Conservation (phyloP, 1,140 invertebrate genomes). For the Drosophila littoralis region DNA sequence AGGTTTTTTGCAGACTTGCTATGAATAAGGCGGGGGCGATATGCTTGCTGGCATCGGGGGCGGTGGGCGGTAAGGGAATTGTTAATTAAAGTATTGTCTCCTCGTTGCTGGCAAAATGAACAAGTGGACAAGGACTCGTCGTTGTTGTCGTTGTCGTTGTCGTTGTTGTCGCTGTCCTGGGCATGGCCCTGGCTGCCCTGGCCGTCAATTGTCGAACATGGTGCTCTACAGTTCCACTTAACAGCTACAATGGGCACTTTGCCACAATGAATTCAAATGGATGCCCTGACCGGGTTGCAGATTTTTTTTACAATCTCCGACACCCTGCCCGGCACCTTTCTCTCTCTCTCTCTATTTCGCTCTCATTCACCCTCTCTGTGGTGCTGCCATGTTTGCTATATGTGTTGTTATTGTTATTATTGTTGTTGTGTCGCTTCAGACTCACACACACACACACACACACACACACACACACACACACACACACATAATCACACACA, state of each 20-base stretch:
- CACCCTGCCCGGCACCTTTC: neutral
- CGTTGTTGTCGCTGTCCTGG: constrained; percentile 36
- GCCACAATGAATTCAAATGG: constrained; percentile 83
- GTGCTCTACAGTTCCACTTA: constrained; percentile 83
- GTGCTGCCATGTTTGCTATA: constrained; percentile 51
- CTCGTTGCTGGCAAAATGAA: constrained; percentile 83
- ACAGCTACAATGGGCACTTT: constrained; percentile 84
- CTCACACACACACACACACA: constrained; percentile 16
- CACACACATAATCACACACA: constrained; percentile 38
- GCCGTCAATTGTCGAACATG: constrained; percentile 83
- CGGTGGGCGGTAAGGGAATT: constrained; percentile 63
- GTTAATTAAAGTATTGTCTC: constrained; percentile 84
- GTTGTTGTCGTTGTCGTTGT: constrained; percentile 11
- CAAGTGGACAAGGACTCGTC: constrained; percentile 79
- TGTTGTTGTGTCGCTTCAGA: constrained; percentile 57
- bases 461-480: constrained; percentile 31
- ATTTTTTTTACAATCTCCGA: constrained; percentile 33
- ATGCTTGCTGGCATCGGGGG: neutral
- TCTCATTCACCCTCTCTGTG: constrained; percentile 23
- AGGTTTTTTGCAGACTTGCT: constrained; percentile 58
- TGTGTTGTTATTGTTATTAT: constrained; percentile 60
- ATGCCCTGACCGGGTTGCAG: constrained; percentile 70
- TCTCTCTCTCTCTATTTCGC: constrained; percentile 17
- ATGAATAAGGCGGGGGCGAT: constrained; percentile 36
- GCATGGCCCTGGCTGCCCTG: constrained; percentile 63